Conservation (phyloP, 2,113 vertebrate genomes). For the human (Homo sapiens) region DNA sequence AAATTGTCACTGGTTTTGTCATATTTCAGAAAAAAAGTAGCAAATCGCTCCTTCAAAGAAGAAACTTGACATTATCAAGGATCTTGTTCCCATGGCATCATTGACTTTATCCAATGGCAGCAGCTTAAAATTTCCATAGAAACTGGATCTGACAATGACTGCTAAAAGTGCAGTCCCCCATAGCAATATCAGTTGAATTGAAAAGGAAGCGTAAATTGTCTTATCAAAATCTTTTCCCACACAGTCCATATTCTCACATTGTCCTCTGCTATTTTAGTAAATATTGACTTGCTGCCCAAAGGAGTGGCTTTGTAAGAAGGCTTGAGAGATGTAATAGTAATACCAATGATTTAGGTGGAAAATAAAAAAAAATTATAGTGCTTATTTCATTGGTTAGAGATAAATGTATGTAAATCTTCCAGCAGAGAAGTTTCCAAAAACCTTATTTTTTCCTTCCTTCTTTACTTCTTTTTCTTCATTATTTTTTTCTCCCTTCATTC, state of each 20-base stretch:
- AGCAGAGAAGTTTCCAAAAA: constrained; percentile 6
- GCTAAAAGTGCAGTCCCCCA: background rate
- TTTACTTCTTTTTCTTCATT: background rate
- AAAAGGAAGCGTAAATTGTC: background rate
- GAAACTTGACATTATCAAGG: background rate
- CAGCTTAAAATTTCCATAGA: constrained; percentile 52
- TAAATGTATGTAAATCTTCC: background rate
- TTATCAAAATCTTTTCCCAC: background rate
- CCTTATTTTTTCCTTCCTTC: background rate
- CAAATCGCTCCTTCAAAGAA: background rate
- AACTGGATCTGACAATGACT: constrained; percentile 28
- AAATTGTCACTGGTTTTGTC: background rate
- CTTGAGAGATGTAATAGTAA: background rate
- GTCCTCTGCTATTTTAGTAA: background rate
- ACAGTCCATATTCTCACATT: background rate
- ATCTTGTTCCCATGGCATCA: constrained; percentile 50
- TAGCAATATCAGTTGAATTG: background rate
- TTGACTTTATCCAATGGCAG: background rate
- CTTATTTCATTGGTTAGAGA: background rate
- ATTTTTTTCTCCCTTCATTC: background rate
- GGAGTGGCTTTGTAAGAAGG: background rate
- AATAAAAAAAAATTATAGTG: background rate
- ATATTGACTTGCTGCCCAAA: background rate
- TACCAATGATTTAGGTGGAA: background rate
- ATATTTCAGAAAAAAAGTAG: background rate